These are phyloP conservation scores for Pelodytes ibericus DNA, from an alignment of 2,797 vertebrate genomes.

Conservation along the genomic window DNA sequence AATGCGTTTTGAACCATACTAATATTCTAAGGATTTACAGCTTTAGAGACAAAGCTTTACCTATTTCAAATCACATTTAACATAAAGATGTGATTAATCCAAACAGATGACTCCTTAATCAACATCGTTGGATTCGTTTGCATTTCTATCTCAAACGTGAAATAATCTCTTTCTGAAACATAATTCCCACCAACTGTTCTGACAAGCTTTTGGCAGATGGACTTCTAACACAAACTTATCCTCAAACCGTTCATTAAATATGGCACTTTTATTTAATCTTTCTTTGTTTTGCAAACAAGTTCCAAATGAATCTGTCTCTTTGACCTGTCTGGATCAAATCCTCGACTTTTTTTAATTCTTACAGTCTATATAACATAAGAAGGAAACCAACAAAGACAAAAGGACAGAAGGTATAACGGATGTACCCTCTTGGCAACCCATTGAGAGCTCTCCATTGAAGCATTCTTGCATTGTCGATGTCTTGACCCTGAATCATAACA, in stretches of 20 bases:
- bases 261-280: slow-evolving; percentile 32
- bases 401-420: slow-evolving; percentile 42
- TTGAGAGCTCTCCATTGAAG: slow-evolving; percentile 35
- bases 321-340: slow-evolving; percentile 42
- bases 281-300: slow-evolving; percentile 34
- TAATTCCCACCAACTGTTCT: slow-evolving; percentile 47
- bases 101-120: neutral
- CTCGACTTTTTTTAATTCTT: slow-evolving; percentile 41
- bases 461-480: slow-evolving; percentile 30
- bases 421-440: slow-evolving; percentile 31
- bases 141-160: slow-evolving; percentile 15
- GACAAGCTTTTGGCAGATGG: slow-evolving; percentile 32
- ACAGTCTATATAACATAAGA: slow-evolving; percentile 47
- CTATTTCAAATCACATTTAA: neutral
- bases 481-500: slow-evolving; percentile 27
- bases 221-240: slow-evolving; percentile 14
- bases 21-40: neutral
- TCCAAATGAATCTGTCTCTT: slow-evolving; percentile 41
- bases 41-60: neutral
- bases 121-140: neutral
- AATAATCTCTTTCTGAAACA: slow-evolving; percentile 34
- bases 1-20: neutral
- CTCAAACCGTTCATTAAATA: slow-evolving; percentile 30
- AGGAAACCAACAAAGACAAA: slow-evolving; percentile 38
- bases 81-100: slow-evolving; percentile 11